Conservation (phyloP, 2,888 invertebrate genomes). For the Ophonus ardosiacus region DNA sequence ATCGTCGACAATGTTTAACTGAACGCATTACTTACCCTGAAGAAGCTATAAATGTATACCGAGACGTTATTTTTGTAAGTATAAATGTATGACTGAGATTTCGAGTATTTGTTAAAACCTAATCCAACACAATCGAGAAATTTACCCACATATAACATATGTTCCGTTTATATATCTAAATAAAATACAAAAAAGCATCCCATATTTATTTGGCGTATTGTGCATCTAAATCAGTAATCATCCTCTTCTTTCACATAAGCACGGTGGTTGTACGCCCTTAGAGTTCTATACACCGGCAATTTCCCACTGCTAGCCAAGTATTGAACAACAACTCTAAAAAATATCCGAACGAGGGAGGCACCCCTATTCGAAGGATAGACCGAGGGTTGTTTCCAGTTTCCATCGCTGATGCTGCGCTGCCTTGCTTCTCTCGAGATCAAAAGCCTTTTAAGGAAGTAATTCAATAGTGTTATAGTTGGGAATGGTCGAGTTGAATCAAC, state of each 20-base stretch:
- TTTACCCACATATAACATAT: too few species aligned
- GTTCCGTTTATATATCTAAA: too few species aligned
- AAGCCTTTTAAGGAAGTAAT: background rate
- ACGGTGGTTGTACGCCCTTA: background rate
- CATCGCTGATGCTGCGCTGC: background rate
- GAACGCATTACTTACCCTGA: too few species aligned
- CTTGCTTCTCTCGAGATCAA: background rate
- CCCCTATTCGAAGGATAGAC: background rate
- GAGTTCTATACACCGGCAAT: background rate
- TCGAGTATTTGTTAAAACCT: too few species aligned
- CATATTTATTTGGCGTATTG: background rate
- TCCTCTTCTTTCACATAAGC: background rate
- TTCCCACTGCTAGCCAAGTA: background rate
- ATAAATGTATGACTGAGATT: too few species aligned
- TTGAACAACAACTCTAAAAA: background rate
- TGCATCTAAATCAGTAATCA: background rate
- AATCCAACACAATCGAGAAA: too few species aligned
- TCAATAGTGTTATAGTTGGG: background rate
- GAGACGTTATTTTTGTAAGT: too few species aligned
- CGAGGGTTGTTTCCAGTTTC: too few species aligned
- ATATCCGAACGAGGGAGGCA: background rate
- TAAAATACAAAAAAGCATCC: too few species aligned
- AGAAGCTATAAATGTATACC: too few species aligned
- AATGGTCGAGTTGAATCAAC: background rate
- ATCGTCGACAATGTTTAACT: too few species aligned